phyloP scores from a whole-genome alignment of 2,888 invertebrate genomes.

The Amphimallon solstitiale region DNA sequence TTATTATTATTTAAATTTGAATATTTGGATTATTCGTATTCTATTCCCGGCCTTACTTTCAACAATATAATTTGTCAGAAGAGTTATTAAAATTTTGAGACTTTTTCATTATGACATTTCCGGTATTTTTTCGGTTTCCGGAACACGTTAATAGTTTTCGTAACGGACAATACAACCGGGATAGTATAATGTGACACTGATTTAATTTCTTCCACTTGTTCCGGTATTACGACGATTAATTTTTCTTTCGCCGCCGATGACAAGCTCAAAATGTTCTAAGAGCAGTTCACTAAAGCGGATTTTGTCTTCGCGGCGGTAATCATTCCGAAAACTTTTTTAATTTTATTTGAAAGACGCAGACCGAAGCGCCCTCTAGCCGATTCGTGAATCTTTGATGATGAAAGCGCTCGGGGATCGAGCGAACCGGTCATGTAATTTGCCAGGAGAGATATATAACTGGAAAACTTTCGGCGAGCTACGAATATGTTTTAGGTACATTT shows the following conservation, averaged over 20 bases:
- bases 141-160: too few relatives aligned
- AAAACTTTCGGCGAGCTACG: constrained; percentile 8
- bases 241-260: neutral
- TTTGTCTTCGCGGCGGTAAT: constrained; percentile 21
- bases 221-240: neutral
- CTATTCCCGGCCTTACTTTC: too few relatives aligned
- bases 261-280: constrained; percentile 9
- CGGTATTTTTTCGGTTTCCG: too few relatives aligned
- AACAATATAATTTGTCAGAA: too few relatives aligned
- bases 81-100: too few relatives aligned
- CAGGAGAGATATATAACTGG: constrained; percentile 19
- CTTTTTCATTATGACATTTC: too few relatives aligned
- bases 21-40: too few relatives aligned
- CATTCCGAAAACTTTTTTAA: constrained; percentile 21
- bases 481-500: constrained; percentile 21
- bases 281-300: constrained; percentile 18
- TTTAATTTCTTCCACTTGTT: constrained; percentile 3
- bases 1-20: too few relatives aligned
- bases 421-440: constrained; percentile 13
- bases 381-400: constrained; percentile 24
- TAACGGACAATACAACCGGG: too few relatives aligned
- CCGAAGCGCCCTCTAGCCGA: neutral
- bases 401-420: neutral
- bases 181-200: neutral
- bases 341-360: constrained; percentile 23